A percentile compares a stretch with the other conserved stretches of the same genome.
Evolutionary conservation across 2,888 invertebrate genomes (phyloP).

Genomic region (Thymelicus acteon): DNA sequence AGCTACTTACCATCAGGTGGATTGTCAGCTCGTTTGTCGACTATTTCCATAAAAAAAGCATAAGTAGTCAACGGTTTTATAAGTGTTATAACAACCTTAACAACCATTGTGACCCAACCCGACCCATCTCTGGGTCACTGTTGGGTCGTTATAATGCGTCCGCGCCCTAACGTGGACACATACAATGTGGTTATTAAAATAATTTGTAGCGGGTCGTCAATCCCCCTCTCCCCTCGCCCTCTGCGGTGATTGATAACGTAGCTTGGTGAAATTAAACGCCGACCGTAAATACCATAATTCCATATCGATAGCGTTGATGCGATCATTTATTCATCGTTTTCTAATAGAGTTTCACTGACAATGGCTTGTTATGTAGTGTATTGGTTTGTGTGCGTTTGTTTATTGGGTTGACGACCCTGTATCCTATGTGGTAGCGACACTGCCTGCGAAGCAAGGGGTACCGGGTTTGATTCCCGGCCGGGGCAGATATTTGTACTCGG

Average conservation of each 20-base stretch:
- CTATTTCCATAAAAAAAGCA: too few relatives aligned
- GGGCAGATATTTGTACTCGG: too few relatives aligned
- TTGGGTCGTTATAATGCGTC: background rate
- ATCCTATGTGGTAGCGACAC: too few relatives aligned
- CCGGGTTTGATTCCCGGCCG: too few relatives aligned
- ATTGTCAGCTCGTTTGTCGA: too few relatives aligned
- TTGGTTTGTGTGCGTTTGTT: background rate
- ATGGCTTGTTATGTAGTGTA: background rate
- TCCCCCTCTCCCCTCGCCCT: background rate
- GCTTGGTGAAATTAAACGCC: background rate
- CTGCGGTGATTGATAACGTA: conserved; percentile 11
- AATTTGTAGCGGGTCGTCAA: conserved; percentile 7
- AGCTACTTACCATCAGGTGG: too few relatives aligned
- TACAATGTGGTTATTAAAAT: conserved; percentile 10
- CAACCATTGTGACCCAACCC: too few relatives aligned
- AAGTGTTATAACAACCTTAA: too few relatives aligned
- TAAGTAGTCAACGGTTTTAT: too few relatives aligned
- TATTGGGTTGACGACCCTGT: background rate
- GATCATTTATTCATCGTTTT: conserved; percentile 2
- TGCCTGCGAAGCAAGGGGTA: too few relatives aligned
- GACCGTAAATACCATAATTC: background rate
- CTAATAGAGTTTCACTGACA: background rate
- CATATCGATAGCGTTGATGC: conserved; percentile 2
- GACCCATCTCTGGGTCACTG: too few relatives aligned
- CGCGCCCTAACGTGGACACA: background rate